These are phyloP conservation scores for Sipha maydis DNA, from an alignment of 2,888 invertebrate species.

Conservation along the genomic window DNA sequence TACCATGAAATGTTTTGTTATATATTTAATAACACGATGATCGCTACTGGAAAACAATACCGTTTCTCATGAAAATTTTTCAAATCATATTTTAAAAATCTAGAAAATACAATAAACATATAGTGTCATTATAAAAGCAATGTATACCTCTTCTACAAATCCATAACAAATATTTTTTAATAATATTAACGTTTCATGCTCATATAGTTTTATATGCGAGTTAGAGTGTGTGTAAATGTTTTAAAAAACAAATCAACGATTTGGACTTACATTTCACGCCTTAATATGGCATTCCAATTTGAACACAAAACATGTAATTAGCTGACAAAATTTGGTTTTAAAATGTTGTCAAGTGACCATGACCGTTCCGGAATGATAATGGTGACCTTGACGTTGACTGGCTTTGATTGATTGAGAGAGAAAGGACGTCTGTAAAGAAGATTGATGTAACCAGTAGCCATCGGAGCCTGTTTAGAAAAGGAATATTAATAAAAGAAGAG, in stretches of 20 bases:
- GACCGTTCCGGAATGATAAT: constrained; percentile 60
- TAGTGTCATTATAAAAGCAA: not conserved
- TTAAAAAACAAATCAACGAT: not conserved
- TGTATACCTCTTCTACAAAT: not conserved
- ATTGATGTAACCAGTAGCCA: constrained; percentile 60
- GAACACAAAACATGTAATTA: constrained; percentile 55
- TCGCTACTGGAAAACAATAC: not conserved
- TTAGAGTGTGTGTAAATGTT: not conserved
- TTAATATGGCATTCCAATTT: constrained; percentile 21
- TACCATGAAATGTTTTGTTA: not conserved
- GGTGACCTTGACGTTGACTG: constrained; percentile 59
- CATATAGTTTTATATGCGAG: not conserved
- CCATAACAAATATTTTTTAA: not conserved
- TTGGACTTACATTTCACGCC: not conserved
- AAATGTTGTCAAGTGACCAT: constrained; percentile 61
- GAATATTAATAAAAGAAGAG: constrained; percentile 60
- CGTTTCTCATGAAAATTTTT: not conserved
- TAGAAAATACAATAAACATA: not conserved
- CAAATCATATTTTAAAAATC: not conserved
- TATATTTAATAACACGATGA: not conserved
- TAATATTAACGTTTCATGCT: not conserved
- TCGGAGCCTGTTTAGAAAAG: constrained; percentile 47
- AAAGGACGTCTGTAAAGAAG: constrained; percentile 57
- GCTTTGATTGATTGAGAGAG: constrained; percentile 57
- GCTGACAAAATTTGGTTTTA: constrained; percentile 49